These are phyloP conservation scores for Crotalus viridis DNA, from an alignment of 2,113 vertebrate genomes.

Conservation along the genomic window DNA sequence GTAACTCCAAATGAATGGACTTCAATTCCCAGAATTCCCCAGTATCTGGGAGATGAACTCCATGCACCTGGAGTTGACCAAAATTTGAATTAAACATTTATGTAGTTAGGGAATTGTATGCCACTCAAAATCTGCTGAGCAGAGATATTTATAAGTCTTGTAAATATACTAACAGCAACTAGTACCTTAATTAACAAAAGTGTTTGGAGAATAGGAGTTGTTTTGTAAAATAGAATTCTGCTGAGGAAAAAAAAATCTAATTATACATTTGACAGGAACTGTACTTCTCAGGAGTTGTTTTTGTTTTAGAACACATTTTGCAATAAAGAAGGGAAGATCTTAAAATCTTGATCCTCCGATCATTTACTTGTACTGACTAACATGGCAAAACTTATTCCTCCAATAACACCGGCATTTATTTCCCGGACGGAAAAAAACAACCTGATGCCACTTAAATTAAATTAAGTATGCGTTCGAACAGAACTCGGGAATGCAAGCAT, in stretches of 20 bases:
- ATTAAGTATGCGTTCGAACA: background rate
- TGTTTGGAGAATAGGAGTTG: background rate
- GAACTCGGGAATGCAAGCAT: background rate
- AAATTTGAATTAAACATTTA: background rate
- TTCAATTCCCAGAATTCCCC: background rate
- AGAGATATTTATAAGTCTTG: background rate
- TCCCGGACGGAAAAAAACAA: background rate
- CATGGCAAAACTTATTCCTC: background rate
- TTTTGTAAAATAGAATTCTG: background rate
- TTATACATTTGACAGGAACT: background rate
- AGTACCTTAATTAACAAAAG: background rate
- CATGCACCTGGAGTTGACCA: background rate
- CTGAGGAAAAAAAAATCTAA: no score
- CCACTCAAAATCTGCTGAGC: background rate
- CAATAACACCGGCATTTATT: background rate
- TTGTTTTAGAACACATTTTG: background rate
- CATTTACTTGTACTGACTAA: background rate
- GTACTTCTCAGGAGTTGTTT: background rate
- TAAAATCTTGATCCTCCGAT: background rate
- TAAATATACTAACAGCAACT: background rate
- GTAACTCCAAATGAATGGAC: background rate
- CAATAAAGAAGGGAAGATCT: background rate
- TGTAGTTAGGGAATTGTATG: background rate
- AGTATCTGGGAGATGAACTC: background rate
- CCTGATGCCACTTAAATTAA: background rate